Evolutionary conservation across 2,888 invertebrate genomes (phyloP).

Genomic region (Selenia dentaria): DNA sequence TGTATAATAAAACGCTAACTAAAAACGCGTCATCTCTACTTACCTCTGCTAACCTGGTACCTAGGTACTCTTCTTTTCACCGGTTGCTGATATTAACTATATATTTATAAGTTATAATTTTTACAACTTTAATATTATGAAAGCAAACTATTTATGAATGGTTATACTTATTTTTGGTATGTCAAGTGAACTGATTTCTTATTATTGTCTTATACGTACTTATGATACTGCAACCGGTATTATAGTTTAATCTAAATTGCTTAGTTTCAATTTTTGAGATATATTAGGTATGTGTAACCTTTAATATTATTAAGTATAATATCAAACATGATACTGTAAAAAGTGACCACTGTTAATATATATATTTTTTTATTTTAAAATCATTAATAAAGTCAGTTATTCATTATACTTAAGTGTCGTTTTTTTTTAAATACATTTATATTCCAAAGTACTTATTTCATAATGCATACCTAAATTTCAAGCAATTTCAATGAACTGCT

Average conservation of each 20-base stretch:
- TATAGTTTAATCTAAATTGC: slow-evolving; percentile 3
- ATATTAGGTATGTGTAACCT: slow-evolving; percentile 2
- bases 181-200: slow-evolving; percentile 30
- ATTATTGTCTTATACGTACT: slow-evolving; percentile 22
- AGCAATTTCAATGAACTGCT: not conserved
- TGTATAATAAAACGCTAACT: slow-evolving; percentile 4
- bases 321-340: slow-evolving; percentile 54
- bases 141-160: slow-evolving; percentile 3
- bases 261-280: slow-evolving; percentile 10
- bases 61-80: slow-evolving; percentile 7
- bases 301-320: slow-evolving; percentile 2
- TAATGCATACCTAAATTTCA: too few relatives aligned
- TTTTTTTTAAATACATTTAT: too few relatives aligned
- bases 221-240: slow-evolving; percentile 22
- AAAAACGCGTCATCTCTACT: slow-evolving; percentile 14
- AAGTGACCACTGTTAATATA: slow-evolving; percentile 49
- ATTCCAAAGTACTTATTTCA: too few relatives aligned
- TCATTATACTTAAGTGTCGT: too few relatives aligned
- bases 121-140: slow-evolving; percentile 2
- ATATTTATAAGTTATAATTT: not conserved
- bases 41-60: too few relatives aligned
- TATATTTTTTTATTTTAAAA: not conserved
- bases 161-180: slow-evolving; percentile 6
- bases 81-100: slow-evolving; percentile 13
- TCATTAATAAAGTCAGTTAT: too few relatives aligned